Evolutionary conservation across 2,113 vertebrate genomes (phyloP).

Genomic region (Pardalotus punctatus): DNA sequence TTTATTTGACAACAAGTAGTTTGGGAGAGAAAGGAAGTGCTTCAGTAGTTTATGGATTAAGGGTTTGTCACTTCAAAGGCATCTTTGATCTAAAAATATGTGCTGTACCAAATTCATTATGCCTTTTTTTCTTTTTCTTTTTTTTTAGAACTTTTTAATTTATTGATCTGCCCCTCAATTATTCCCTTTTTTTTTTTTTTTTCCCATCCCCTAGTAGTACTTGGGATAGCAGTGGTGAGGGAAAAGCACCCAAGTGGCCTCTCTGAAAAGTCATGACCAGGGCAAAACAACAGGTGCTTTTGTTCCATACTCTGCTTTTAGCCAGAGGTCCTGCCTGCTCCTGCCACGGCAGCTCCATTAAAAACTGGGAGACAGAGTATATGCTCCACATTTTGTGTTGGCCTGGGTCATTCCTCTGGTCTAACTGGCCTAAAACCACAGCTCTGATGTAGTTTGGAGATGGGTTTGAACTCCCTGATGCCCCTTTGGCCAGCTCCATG

Average conservation of each 20-base stretch:
- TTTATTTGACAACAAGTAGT: constrained; percentile 80
- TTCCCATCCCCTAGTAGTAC: background rate
- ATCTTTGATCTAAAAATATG: constrained; percentile 85
- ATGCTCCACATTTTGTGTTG: rapidly evolving
- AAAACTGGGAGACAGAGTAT: background rate
- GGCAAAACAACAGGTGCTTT: constrained; percentile 78
- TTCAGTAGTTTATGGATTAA: constrained; percentile 74
- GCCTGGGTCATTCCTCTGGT: background rate
- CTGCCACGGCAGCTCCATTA: background rate
- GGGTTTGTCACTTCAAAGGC: constrained; percentile 81
- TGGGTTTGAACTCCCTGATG: background rate
- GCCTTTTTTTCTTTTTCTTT: background rate
- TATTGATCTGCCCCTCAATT: constrained; percentile 73
- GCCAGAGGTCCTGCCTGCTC: constrained; percentile 33
- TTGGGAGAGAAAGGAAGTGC: constrained; percentile 75
- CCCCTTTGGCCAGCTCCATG: rapidly evolving
- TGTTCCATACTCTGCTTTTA: constrained; percentile 29
- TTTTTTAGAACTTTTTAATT: constrained; percentile 70
- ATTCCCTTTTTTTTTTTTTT: constrained; percentile 33
- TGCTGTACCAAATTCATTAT: constrained; percentile 83
- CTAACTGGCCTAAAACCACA: rapidly evolving
- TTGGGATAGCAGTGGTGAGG: constrained; percentile 18
- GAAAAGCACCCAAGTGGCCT: constrained; percentile 45
- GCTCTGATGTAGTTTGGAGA: background rate
- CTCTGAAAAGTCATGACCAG: constrained; percentile 57